Percentiles rank a stretch among this genome's conserved stretches.
Evolutionary conservation across 2,888 invertebrate species (phyloP).

Genomic region (Barypeithes pellucidus): DNA sequence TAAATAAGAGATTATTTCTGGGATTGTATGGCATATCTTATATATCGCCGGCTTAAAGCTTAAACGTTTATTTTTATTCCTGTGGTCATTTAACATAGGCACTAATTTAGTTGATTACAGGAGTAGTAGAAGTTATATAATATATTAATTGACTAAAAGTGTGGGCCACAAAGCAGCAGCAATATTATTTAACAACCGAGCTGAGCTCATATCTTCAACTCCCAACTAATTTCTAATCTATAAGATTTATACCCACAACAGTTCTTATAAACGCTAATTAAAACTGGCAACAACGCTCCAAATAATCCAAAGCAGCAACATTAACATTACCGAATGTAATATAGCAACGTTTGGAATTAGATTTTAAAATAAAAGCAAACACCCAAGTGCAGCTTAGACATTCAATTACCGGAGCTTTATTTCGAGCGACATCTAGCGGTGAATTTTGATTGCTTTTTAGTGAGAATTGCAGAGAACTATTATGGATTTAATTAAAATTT

Average conservation of each 20-base stretch:
- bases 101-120: no score
- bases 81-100: no score
- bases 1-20: conserved; percentile 10
- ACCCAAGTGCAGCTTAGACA: conserved; percentile 39
- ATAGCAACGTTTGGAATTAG: conserved; percentile 27
- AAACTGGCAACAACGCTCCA: conserved; percentile 26
- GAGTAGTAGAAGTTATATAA: no score
- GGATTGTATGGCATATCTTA: no score
- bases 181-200: no score
- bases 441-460: conserved; percentile 38
- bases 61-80: no score
- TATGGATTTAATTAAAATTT: conserved; percentile 29
- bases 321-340: conserved; percentile 38
- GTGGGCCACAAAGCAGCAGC: no score
- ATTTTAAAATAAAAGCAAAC: conserved; percentile 38
- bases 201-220: no score
- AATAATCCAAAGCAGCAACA: conserved; percentile 29
- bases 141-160: no score
- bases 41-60: no score
- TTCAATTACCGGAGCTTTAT: conserved; percentile 39
- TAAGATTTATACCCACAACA: neutral
- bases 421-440: conserved; percentile 37
- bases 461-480: conserved; percentile 21
- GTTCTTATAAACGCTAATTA: conserved; percentile 8
- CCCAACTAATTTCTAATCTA: no score